Percentiles rank a stretch among this genome's conserved stretches.
These are phyloP conservation scores for Agrypnia vestita DNA, from an alignment of 1,140 invertebrate species.

Conservation along the genomic window DNA sequence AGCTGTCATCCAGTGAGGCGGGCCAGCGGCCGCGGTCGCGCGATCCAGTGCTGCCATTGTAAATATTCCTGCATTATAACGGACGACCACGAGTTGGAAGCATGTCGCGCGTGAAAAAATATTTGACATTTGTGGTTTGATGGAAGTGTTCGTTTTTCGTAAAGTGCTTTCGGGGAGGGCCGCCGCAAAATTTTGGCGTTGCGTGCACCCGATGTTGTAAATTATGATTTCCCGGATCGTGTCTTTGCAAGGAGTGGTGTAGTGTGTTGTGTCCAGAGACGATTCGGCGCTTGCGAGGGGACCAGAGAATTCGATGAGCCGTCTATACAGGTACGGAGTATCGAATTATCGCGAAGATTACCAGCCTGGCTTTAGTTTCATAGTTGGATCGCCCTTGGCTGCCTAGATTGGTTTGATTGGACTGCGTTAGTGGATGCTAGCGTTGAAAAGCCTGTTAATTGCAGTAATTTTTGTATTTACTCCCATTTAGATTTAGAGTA, in stretches of 20 bases:
- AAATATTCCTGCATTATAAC: slow-evolving; percentile 26
- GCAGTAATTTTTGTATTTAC: too few relatives aligned
- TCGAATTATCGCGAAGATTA: not conserved
- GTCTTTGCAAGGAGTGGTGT: not conserved
- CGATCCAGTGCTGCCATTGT: not conserved
- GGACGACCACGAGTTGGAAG: slow-evolving; percentile 9
- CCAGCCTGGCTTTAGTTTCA: slow-evolving; percentile 9
- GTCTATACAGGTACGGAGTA: not conserved
- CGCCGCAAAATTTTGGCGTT: slow-evolving; percentile 13
- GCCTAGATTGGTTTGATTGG: not conserved
- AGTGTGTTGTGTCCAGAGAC: not conserved
- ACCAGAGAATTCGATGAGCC: not conserved
- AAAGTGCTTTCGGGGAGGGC: slow-evolving; percentile 4
- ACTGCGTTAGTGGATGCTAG: slow-evolving; percentile 5
- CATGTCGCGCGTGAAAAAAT: slow-evolving; percentile 23
- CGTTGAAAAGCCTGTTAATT: not conserved
- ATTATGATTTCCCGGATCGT: not conserved
- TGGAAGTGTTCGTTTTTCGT: not conserved
- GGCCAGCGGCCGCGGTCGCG: not conserved
- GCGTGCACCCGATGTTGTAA: not conserved
- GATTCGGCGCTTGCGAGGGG: not conserved
- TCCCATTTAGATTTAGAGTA: too few relatives aligned
- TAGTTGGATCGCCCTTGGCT: not conserved
- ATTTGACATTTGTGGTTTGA: slow-evolving; percentile 34
- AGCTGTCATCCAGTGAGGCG: not conserved